Percentiles rank a stretch among this genome's conserved stretches.
These are phyloP conservation scores for Daphoenositta chrysoptera DNA, from an alignment of 2,113 vertebrate genomes.

Conservation along the genomic window DNA sequence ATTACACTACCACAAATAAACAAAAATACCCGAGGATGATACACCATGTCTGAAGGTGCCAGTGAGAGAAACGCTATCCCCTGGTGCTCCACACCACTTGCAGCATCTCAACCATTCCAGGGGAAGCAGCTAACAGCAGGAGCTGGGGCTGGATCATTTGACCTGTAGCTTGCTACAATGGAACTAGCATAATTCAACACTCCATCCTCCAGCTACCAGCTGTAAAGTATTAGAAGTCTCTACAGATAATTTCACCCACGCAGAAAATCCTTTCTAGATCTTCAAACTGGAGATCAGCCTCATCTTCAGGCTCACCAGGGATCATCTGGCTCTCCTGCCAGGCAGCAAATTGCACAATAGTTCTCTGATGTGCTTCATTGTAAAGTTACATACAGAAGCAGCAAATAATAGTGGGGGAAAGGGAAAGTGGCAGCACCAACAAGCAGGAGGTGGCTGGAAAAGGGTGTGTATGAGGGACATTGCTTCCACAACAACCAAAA, in stretches of 20 bases:
- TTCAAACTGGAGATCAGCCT: background rate
- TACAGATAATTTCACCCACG: background rate
- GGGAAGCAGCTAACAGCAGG: background rate
- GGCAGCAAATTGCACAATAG: background rate
- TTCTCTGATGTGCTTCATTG: background rate
- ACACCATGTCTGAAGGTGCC: background rate
- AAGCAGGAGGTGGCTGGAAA: background rate
- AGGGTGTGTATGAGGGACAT: accelerated
- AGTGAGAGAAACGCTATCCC: background rate
- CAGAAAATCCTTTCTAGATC: background rate
- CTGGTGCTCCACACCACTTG: background rate
- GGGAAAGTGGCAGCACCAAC: background rate
- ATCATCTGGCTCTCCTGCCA: background rate
- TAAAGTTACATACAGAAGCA: background rate
- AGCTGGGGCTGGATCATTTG: background rate
- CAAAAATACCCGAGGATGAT: background rate
- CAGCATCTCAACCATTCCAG: background rate
- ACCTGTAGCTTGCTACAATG: background rate
- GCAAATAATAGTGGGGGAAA: background rate
- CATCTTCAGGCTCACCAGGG: background rate
- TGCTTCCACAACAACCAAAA: background rate
- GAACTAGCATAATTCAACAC: background rate
- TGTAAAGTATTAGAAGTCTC: background rate
- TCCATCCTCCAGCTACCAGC: background rate
- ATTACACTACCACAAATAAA: background rate